These are phyloP conservation scores for Apotomis capreana DNA, from an alignment of 2,888 invertebrate genomes.

Conservation along the genomic window DNA sequence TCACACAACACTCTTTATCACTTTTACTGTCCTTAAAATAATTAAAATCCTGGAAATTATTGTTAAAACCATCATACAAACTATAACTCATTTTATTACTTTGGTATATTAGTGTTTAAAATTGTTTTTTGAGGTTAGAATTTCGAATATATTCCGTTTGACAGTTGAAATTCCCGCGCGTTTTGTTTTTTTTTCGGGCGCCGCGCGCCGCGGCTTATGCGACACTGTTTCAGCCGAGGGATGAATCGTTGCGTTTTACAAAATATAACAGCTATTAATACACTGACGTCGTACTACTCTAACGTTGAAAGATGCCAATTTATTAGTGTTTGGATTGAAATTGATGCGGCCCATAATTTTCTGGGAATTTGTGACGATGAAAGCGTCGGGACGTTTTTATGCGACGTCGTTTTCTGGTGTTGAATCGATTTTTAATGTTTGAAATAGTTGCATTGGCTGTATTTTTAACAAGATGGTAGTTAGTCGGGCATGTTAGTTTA, in stretches of 20 bases:
- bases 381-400: conserved; percentile 74
- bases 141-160: conserved; percentile 36
- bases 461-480: conserved; percentile 27
- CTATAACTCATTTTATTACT: conserved; percentile 65
- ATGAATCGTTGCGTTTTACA: conserved; percentile 75
- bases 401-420: conserved; percentile 64
- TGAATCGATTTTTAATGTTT: conserved; percentile 71
- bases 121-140: conserved; percentile 9
- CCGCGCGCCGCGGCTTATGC: conserved; percentile 66
- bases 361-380: conserved; percentile 78
- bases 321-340: conserved; percentile 82
- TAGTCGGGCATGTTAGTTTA: not conserved
- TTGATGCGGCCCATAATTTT: conserved; percentile 80
- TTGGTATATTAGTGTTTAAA: not conserved
- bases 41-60: conserved; percentile 59
- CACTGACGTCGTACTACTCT: conserved; percentile 66
- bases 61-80: conserved; percentile 57
- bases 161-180: conserved; percentile 46
- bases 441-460: conserved; percentile 27
- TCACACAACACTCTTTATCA: conserved; percentile 61
- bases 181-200: conserved; percentile 67
- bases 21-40: conserved; percentile 56
- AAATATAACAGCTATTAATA: conserved; percentile 79
- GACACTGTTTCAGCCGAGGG: conserved; percentile 75
- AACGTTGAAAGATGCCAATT: conserved; percentile 79